Evolutionary conservation across 2,888 invertebrate species (phyloP), one percentile per base, ranked within the genome.

Genomic region (Heliothis peltigera): DNA sequence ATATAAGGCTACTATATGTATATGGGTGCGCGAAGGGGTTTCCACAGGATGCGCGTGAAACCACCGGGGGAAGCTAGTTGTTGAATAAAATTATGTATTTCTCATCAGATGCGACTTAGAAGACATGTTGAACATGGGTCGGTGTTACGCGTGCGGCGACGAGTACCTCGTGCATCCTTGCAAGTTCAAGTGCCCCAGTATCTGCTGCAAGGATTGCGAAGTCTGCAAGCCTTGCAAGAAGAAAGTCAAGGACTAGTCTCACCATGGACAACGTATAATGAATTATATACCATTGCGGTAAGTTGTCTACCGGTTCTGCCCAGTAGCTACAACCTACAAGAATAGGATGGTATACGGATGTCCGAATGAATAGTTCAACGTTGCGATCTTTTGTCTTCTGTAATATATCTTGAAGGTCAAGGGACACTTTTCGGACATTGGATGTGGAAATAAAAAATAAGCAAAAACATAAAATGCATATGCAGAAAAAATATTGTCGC

Each of bases 81-180:
- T 17, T 4, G 7, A 17, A 6, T 43, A 43, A n/a, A 17, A 32
- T 10, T 10, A 35, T 35, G 35, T 35, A 15, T 35, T 53, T 70
- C 12, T 65, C 56, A 25, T 1, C 78, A 94, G 94, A 58, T 88
- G 88, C 60, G 92, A 94, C 44, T 79, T 94, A 2, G 87, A 91
- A 74, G 93, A 93, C 64, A 91, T 91, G 89, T 56, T 93, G 64
- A 90, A 89, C 71, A 78, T 94, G 39, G 94, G 94, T 17, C 87
- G 89, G 0, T 92, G 93, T 59, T 89, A 89, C 70, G 94, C 93
- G 0, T 64, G 87, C 1, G 94, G 94, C 2, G 92, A 94, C 17
- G 92, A 93, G 25, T 94, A 94, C 74, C 83, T 64, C 66, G n/a
- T 92, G 2, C 88, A 89, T 25, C 82, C 89, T 0, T 82, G 85